Evolutionary conservation across 2,797 vertebrate genomes (phyloP), one percentile per base, ranked within the genome.

Genomic region (Diceros bicornis): DNA sequence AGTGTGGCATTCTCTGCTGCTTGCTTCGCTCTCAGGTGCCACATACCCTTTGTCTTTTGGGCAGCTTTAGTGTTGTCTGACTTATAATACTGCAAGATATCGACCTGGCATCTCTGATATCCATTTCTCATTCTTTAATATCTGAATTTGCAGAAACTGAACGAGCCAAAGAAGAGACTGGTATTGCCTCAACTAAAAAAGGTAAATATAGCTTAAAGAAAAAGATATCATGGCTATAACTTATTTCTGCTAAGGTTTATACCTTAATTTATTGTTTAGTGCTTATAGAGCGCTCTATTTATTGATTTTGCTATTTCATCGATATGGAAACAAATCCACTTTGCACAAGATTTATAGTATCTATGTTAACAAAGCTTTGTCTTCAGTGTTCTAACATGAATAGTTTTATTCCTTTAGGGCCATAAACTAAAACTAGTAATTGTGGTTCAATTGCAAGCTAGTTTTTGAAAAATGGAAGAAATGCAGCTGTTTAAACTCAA

Each of bases 131-230:
- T 88, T 75, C 44, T 96, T 93, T 69, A 89, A 91, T 90, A 93
- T 96, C 72, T 79, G 61, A 88, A 97, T 97, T 96, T 47, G 77
- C 97, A 98, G 99, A 98, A 97, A 92, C 78, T 71, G 96, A 98
- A 93, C 55, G 61, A 78, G 93, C 85, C 41, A 98, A 99, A 97
- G 97, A 98, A 89, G 98, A 98, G 50, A 94, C 93, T 37, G 44
- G 44, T 72, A 81, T 98, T 77, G 87, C 97, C 78, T 83, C 94
- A 85, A 37, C 85, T 87, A 98, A 97, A 92, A 98, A 98, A 90
- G 75, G 97, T 98, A 98, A 98, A 61, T 52, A 16, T 5, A 8
- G 0, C 34, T 96, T 95, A 72, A 81, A 97, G 29, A 91, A 95
- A 97, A 93, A 20, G 41, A 37, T 18, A 4, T 21, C 37, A 91